phyloP scores from a whole-genome alignment of 2,888 invertebrate genomes.

The Agrotis ipsilon region DNA sequence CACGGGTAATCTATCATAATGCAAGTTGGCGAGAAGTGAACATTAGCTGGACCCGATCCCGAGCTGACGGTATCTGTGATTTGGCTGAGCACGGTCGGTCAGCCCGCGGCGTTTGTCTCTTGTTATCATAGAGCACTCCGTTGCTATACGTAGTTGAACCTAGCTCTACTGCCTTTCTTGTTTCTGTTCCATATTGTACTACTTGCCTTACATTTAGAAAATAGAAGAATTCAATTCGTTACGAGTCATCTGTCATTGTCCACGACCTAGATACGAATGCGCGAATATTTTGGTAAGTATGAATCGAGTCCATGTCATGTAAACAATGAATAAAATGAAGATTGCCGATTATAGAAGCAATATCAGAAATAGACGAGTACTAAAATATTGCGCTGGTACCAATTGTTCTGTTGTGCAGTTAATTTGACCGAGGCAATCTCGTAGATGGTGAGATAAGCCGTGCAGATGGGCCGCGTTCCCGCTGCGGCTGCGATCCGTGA shows the following conservation, averaged over 20 bases:
- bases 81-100: slow-evolving; percentile 51
- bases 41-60: slow-evolving; percentile 65
- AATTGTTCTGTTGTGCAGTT: slow-evolving; percentile 76
- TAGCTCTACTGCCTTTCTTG: slow-evolving; percentile 28
- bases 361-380: slow-evolving; percentile 69
- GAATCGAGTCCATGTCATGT: slow-evolving; percentile 73
- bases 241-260: slow-evolving; percentile 69
- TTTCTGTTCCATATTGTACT: slow-evolving; percentile 50
- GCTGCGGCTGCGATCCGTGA: slow-evolving; percentile 79
- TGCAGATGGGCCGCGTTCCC: slow-evolving; percentile 76
- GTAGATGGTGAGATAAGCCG: slow-evolving; percentile 75
- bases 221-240: slow-evolving; percentile 66
- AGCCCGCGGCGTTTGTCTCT: slow-evolving; percentile 60
- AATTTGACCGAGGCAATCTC: slow-evolving; percentile 76
- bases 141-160: slow-evolving; percentile 18
- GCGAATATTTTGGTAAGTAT: slow-evolving; percentile 73
- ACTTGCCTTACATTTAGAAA: slow-evolving; percentile 43
- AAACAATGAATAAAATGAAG: slow-evolving; percentile 77
- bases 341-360: slow-evolving; percentile 68
- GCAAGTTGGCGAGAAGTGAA: slow-evolving; percentile 67
- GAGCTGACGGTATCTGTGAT: slow-evolving; percentile 70
- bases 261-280: slow-evolving; percentile 73
- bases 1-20: slow-evolving; percentile 80
- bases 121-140: slow-evolving; percentile 50
- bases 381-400: slow-evolving; percentile 70